Conservation (phyloP, 2,888 invertebrate species). For the Morpho helenor region DNA sequence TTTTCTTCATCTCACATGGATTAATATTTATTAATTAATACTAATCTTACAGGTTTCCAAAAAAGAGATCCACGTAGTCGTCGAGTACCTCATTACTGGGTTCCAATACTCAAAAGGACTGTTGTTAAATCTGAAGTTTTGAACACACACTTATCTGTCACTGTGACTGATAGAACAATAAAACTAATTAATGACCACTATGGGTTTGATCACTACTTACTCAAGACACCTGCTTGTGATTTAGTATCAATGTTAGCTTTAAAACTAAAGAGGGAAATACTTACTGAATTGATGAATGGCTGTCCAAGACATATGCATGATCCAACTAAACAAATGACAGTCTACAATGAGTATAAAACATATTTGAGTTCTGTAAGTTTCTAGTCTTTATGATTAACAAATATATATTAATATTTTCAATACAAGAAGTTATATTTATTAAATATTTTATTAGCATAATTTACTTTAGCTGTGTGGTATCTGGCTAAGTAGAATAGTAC, state of each 20-base stretch:
- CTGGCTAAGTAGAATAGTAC: too few relatives aligned
- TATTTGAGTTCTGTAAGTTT: slow-evolving; percentile 89
- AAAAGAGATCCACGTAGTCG: slow-evolving; percentile 79
- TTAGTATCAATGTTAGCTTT: slow-evolving; percentile 91
- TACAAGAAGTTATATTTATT: too few relatives aligned
- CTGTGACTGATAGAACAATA: slow-evolving; percentile 91
- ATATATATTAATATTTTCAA: not conserved
- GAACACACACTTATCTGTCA: slow-evolving; percentile 88
- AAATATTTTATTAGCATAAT: too few relatives aligned
- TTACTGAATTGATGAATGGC: slow-evolving; percentile 83
- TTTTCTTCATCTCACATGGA: too few relatives aligned
- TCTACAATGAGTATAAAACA: slow-evolving; percentile 88
- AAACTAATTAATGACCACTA: slow-evolving; percentile 91
- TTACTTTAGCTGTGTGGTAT: too few relatives aligned
- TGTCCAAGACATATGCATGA: slow-evolving; percentile 84
- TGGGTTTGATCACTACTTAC: slow-evolving; percentile 96
- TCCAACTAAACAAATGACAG: slow-evolving; percentile 82
- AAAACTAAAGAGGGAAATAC: slow-evolving; percentile 90
- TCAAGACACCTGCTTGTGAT: slow-evolving; percentile 96
- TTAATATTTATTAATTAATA: too few relatives aligned
- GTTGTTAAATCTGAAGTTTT: slow-evolving; percentile 95
- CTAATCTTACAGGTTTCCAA: slow-evolving; percentile 78
- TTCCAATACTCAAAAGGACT: slow-evolving; percentile 87
- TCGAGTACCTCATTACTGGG: slow-evolving; percentile 92
- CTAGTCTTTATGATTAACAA: not conserved